phyloP scores from a whole-genome alignment of 2,113 vertebrate species.

The Gadus chalcogrammus region DNA sequence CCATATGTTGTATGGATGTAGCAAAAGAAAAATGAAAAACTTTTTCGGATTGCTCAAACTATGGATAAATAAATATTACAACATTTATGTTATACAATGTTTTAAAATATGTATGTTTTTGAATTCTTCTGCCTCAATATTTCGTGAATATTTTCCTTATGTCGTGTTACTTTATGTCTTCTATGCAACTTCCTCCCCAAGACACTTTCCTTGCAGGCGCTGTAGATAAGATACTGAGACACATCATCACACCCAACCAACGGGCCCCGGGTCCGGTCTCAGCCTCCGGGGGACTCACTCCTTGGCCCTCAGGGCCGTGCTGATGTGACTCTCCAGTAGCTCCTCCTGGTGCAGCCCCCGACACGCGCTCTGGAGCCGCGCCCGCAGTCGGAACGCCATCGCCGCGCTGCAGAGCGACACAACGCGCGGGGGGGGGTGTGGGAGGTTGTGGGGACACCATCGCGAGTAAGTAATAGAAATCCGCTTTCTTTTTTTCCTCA shows the following conservation, averaged over 20 bases:
- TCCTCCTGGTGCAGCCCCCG: slow-evolving; percentile 71
- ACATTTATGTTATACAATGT: not conserved
- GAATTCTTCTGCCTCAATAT: not conserved
- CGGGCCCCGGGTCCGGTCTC: too few species aligned
- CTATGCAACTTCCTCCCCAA: not conserved
- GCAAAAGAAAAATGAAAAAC: too few species aligned
- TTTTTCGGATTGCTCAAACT: too few species aligned
- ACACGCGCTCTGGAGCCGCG: slow-evolving; percentile 62
- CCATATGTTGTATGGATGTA: too few species aligned
- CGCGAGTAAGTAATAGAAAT: not conserved
- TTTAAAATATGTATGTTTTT: not conserved
- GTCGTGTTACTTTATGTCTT: not conserved
- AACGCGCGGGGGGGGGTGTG: not conserved
- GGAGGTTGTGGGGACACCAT: slow-evolving; percentile 2
- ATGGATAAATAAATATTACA: not conserved
- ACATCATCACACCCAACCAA: too few species aligned
- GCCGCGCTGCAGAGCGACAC: slow-evolving; percentile 62
- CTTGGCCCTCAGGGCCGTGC: slow-evolving; percentile 59
- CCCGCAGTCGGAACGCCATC: slow-evolving; percentile 69
- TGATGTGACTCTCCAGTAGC: slow-evolving; percentile 63
- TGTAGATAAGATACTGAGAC: not conserved
- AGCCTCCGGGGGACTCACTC: slow-evolving; percentile 71
- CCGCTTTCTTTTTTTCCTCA: not conserved
- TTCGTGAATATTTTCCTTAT: not conserved
- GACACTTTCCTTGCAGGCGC: not conserved